Conservation (phyloP, 2,113 vertebrate species). For the Callaeas wilsoni region DNA sequence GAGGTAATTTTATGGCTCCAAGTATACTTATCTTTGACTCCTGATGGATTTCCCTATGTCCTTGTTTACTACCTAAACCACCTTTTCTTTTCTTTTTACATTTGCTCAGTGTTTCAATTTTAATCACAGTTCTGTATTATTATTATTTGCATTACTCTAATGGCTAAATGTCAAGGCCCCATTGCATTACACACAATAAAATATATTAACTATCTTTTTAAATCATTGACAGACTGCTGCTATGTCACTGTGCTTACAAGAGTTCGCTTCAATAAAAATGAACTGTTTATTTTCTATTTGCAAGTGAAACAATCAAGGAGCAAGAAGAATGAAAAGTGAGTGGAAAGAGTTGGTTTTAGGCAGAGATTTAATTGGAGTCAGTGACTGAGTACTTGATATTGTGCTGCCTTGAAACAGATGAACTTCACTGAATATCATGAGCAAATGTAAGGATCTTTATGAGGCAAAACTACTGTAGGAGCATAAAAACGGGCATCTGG, state of each 20-base stretch:
- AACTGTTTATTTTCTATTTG: not conserved
- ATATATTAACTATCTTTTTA: not conserved
- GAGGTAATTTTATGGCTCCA: slow-evolving; percentile 63
- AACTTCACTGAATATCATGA: not conserved
- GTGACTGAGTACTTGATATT: not conserved
- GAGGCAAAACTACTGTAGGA: not conserved
- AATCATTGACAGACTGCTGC: not conserved
- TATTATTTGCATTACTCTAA: slow-evolving; percentile 26
- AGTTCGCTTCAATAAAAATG: not conserved
- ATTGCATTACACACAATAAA: not conserved
- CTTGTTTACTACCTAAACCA: slow-evolving; percentile 49
- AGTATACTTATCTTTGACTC: slow-evolving; percentile 64
- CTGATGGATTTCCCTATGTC: slow-evolving; percentile 50
- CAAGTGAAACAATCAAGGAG: not conserved
- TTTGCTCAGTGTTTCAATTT: slow-evolving; percentile 35
- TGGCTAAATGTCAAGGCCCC: slow-evolving; percentile 6
- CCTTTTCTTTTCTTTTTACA: slow-evolving; percentile 17
- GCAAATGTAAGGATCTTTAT: not conserved
- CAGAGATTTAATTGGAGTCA: not conserved
- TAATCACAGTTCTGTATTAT: slow-evolving; percentile 22
- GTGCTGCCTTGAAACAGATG: not conserved
- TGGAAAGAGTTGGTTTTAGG: not conserved
- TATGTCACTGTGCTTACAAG: not conserved
- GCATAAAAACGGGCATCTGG: not conserved
- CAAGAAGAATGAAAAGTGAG: not conserved